Conservation (phyloP, 2,888 invertebrate genomes). For the Caenorhabditis virilis region DNA sequence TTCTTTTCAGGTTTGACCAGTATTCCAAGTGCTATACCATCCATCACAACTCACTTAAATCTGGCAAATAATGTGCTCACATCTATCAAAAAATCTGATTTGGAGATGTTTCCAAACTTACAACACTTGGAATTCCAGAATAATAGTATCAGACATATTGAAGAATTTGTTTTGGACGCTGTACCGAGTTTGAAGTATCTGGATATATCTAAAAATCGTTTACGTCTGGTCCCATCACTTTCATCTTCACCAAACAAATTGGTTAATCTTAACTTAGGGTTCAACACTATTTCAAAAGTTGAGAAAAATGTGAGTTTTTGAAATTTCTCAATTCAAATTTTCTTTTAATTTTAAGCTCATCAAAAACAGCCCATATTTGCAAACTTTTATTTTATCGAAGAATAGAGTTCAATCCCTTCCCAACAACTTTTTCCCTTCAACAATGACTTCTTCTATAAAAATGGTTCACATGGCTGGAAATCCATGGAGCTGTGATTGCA, state of each 20-base stretch:
- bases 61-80: slow-evolving; percentile 14
- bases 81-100: slow-evolving; percentile 14
- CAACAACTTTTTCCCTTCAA: slow-evolving; percentile 23
- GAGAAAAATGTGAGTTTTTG: slow-evolving; percentile 15
- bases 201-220: slow-evolving; percentile 50
- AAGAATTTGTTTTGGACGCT: slow-evolving; percentile 46
- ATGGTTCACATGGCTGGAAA: slow-evolving; percentile 47
- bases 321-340: not conserved
- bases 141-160: slow-evolving; percentile 19
- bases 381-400: slow-evolving; percentile 1
- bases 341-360: slow-evolving; percentile 11
- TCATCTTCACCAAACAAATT: slow-evolving; percentile 30
- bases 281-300: slow-evolving; percentile 23
- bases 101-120: slow-evolving; percentile 16
- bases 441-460: slow-evolving; percentile 13
- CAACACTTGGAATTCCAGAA: slow-evolving; percentile 24
- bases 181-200: slow-evolving; percentile 50
- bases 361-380: slow-evolving; percentile 9
- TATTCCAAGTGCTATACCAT: slow-evolving; percentile 21
- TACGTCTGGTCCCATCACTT: slow-evolving; percentile 43
- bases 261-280: slow-evolving; percentile 13
- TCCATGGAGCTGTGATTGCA: slow-evolving; percentile 64
- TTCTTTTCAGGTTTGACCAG: too few species aligned
- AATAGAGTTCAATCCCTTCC: slow-evolving; percentile 53
- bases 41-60: slow-evolving; percentile 18